Base-by-base conservation (phyloP, 2,888 invertebrate species). In the Sinhomidia bicolor region DNA sequence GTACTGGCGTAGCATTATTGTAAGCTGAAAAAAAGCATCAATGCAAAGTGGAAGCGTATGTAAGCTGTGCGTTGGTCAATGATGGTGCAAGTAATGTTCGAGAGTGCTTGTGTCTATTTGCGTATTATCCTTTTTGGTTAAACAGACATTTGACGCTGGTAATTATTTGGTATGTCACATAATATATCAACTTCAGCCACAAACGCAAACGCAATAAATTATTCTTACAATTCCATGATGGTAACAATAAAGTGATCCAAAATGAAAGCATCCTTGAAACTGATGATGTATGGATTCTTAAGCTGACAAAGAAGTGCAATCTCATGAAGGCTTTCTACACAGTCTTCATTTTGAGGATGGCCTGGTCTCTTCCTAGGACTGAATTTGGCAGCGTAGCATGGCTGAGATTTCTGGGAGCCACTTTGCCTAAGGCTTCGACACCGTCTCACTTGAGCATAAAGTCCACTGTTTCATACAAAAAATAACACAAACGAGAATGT, bases 171-270 rank as follows among this genome's bases (percentile, higher is more conserved):
- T 57, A 83, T 10, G 20, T 7, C 71, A 83, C 65, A 83, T 54
- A 32, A 83, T 54, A 32, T n/a, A 44, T 60, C 68, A 78, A 36
- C 51, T 54, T 60, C 36, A 80, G 60, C 79, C 17, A 41, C 9
- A 36, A 54, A 32, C 36, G 14, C 41, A 60, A 60, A 60, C 7
- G 47, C 94, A 62, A 87, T 87, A 87, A 87, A 87, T 88, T 76
- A 65, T 88, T 32, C 95, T 95, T 93, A 95, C 95, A 94, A 94
- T 93, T 95, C 95, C 91, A 95, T 94, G 90, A 95, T 94, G 79
- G 95, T 94, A 88, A 95, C 94, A 89, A 95, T 93, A 92, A 95
- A 95, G 54, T 93, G 93, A 74, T 93, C 93, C 6, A 94, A 94
- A 92, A 95, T 95, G 93, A 94, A 95, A 12, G 95, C 95, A 92